A percentile compares a stretch with the other conserved stretches of the same genome.
phyloP scores from a whole-genome alignment of 2,797 vertebrate species.

The Sebastes melanostomus region DNA sequence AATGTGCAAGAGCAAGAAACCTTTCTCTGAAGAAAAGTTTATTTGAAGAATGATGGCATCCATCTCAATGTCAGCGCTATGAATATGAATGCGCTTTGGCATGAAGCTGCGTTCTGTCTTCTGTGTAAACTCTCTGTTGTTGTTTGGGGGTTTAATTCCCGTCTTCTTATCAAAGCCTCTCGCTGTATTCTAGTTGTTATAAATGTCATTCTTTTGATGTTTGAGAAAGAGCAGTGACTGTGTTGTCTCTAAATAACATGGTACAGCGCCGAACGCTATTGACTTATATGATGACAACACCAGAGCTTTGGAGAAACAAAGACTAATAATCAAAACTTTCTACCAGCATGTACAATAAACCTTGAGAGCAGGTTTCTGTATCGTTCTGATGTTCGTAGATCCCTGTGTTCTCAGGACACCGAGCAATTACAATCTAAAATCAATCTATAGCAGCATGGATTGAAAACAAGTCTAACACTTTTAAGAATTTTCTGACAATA shows the following conservation, averaged over 20 bases:
- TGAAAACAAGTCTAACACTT: background rate
- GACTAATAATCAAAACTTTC: background rate
- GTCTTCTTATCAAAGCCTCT: slow-evolving; percentile 16
- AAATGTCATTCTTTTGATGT: slow-evolving; percentile 11
- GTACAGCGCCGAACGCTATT: background rate
- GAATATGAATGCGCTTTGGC: slow-evolving; percentile 41
- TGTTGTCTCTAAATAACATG: slow-evolving; percentile 3
- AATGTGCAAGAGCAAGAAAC: background rate
- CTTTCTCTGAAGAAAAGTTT: slow-evolving; percentile 32
- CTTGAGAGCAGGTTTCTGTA: background rate
- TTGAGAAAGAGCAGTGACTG: background rate
- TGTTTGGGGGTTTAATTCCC: slow-evolving; percentile 29
- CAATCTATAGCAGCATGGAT: background rate
- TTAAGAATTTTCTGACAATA: background rate
- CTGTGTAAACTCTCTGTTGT: slow-evolving; percentile 24
- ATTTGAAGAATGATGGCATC: slow-evolving; percentile 51
- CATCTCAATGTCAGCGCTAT: slow-evolving; percentile 12
- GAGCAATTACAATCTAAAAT: background rate
- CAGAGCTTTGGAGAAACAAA: background rate
- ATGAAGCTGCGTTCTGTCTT: slow-evolving; percentile 14
- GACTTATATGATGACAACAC: slow-evolving; percentile 17
- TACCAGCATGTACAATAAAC: background rate
- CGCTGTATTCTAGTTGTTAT: background rate
- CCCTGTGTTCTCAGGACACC: background rate
- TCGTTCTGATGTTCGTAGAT: background rate